Evolutionary conservation across 2,113 vertebrate genomes (phyloP).

Genomic region (Silurus meridionalis): DNA sequence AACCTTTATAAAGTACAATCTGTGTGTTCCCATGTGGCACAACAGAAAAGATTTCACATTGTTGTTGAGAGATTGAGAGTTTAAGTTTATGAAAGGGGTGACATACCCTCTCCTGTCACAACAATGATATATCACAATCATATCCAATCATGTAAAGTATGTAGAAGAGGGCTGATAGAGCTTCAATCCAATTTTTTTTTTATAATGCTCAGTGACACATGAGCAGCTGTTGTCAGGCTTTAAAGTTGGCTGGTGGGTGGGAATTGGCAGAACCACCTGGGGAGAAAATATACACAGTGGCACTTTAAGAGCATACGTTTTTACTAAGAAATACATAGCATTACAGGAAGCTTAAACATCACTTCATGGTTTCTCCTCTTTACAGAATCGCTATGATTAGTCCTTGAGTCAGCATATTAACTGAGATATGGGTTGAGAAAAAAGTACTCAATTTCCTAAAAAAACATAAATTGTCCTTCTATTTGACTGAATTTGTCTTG

Average conservation of each 20-base stretch:
- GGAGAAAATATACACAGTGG: background rate
- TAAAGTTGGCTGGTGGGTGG: background rate
- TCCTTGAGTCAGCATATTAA: background rate
- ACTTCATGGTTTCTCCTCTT: background rate
- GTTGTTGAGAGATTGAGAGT: background rate
- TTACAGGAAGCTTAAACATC: background rate
- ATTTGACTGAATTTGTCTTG: background rate
- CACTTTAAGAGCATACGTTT: background rate
- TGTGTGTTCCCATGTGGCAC: background rate
- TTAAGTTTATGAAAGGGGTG: background rate
- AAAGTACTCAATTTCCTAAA: constrained; percentile 9
- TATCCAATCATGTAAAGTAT: background rate
- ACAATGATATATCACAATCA: no score
- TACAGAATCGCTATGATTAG: background rate
- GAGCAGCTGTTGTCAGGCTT: constrained; percentile 2
- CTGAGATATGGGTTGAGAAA: background rate
- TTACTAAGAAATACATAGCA: background rate
- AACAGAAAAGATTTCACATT: background rate
- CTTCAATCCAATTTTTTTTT: background rate
- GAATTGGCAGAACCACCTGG: background rate
- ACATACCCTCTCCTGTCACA: background rate
- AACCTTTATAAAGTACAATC: background rate
- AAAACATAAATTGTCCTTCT: background rate
- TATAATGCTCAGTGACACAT: background rate
- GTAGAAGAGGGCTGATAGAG: background rate